Percentiles rank a stretch among this genome's conserved stretches.
Conservation (phyloP, 2,888 invertebrate species). For the Eupithecia dodoneata region DNA sequence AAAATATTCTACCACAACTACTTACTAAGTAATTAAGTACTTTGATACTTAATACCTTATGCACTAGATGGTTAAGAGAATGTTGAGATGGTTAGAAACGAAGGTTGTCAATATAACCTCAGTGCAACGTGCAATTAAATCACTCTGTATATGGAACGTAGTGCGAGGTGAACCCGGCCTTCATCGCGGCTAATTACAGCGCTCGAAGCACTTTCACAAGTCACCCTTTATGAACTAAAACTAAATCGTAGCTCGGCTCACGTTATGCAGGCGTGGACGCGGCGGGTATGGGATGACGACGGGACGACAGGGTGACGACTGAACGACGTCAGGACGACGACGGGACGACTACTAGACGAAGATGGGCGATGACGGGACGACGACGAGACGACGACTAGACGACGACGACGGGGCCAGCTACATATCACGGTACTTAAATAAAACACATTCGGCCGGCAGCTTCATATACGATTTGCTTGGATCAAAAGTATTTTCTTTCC, state of each 20-base stretch:
- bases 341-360: not conserved
- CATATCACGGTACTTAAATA: not conserved
- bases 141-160: not conserved
- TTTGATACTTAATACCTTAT: too few species aligned
- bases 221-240: not conserved
- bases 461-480: not conserved
- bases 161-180: not conserved
- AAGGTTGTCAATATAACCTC: not conserved
- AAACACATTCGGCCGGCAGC: not conserved
- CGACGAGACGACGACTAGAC: not conserved
- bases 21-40: too few species aligned
- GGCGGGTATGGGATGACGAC: not conserved
- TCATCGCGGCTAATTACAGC: not conserved
- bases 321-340: too few species aligned
- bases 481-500: not conserved
- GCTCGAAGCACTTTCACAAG: not conserved
- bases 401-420: not conserved
- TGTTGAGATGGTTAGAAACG: too few species aligned
- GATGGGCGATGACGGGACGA: not conserved
- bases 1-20: too few species aligned
- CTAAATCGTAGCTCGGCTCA: not conserved
- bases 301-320: not conserved
- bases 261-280: not conserved
- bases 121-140: not conserved
- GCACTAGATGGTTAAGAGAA: too few species aligned